Evolutionary conservation across 2,888 invertebrate species (phyloP).

Genomic region (Andrena trimmerana): DNA sequence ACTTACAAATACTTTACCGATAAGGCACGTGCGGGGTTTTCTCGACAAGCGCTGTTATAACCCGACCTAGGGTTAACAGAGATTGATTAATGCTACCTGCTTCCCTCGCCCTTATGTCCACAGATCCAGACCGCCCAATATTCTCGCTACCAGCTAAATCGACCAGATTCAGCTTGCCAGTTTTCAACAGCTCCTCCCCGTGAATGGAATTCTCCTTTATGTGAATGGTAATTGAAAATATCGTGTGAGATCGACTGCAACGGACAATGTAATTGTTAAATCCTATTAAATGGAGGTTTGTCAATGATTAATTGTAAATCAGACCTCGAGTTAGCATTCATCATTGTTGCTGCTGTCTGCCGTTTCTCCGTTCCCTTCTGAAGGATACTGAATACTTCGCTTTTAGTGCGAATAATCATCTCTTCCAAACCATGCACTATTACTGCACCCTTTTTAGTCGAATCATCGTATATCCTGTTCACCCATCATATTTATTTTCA

Average conservation of each 20-base stretch:
- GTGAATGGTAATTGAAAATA: conserved; percentile 97
- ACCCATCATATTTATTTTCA: conserved; percentile 24
- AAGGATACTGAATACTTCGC: conserved; percentile 95
- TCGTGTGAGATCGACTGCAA: conserved; percentile 97
- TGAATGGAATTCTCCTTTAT: conserved; percentile 95
- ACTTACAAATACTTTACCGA: conserved; percentile 86
- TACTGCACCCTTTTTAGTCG: conserved; percentile 93
- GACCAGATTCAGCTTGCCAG: conserved; percentile 97
- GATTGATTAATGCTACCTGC: conserved; percentile 99
- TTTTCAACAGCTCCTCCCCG: conserved; percentile 96
- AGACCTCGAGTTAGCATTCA: conserved; percentile 97
- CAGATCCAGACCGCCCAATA: conserved; percentile 97
- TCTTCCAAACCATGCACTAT: conserved; percentile 97
- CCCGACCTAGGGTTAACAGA: conserved; percentile 96
- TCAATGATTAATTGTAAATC: conserved; percentile 38
- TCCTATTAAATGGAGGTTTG: neutral
- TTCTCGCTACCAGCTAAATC: conserved; percentile 99
- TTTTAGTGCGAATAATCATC: conserved; percentile 94
- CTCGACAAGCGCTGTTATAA: conserved; percentile 97
- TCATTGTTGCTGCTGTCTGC: conserved; percentile 95
- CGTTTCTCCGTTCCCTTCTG: conserved; percentile 94
- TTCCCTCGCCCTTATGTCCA: conserved; percentile 96
- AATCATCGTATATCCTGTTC: conserved; percentile 90
- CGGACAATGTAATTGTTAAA: neutral
- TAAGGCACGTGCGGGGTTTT: conserved; percentile 97